These are phyloP conservation scores for Apomyelois bistriatella DNA, from an alignment of 2,888 invertebrate species.

Conservation along the genomic window DNA sequence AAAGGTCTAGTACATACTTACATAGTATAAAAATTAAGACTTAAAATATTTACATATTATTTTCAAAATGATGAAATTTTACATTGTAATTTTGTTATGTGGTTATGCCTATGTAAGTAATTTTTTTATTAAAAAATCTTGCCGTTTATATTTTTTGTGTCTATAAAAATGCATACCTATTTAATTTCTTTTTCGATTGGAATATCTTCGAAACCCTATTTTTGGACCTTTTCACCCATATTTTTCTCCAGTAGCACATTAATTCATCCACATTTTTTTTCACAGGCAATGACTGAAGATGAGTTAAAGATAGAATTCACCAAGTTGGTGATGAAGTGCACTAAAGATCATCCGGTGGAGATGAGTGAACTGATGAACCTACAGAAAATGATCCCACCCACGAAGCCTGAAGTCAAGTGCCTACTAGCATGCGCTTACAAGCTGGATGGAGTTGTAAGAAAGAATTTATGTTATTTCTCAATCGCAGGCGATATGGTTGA, in stretches of 20 bases:
- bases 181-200: no score
- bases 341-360: slow-evolving; percentile 47
- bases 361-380: slow-evolving; percentile 47
- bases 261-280: no score
- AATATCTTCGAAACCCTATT: no score
- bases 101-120: slow-evolving; percentile 26
- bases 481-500: no score
- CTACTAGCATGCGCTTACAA: slow-evolving; percentile 71
- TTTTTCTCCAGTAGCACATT: no score
- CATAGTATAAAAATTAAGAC: background rate
- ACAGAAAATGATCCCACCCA: slow-evolving; percentile 48
- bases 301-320: slow-evolving; percentile 49
- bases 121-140: background rate
- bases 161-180: no score
- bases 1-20: background rate
- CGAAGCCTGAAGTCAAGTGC: slow-evolving; percentile 64
- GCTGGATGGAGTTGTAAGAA: slow-evolving; percentile 49
- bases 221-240: no score
- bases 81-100: slow-evolving; percentile 21
- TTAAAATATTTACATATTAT: background rate
- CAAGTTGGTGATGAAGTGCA: slow-evolving; percentile 50
- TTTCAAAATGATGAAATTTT: slow-evolving; percentile 20
- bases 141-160: no score
- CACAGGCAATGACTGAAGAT: slow-evolving; percentile 51
- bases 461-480: background rate